Percentiles rank a stretch among this genome's conserved stretches.
Conservation (phyloP, 2,888 invertebrate genomes). For the Cantharis nigra region DNA sequence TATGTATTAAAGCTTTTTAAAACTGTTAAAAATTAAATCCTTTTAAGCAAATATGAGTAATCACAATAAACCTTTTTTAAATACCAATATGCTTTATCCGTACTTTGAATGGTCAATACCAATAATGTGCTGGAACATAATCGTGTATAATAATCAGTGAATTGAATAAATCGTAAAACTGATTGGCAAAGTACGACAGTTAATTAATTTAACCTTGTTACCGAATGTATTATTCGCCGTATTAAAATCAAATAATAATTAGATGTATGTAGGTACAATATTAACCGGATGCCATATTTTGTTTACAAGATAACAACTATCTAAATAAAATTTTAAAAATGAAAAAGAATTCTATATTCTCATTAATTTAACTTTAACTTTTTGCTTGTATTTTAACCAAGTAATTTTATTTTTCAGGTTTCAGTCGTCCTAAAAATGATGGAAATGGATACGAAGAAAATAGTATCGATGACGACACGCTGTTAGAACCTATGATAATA, state of each 20-base stretch:
- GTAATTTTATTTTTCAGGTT: conserved; percentile 29
- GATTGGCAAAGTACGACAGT: not conserved
- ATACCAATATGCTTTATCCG: not conserved
- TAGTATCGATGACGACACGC: conserved; percentile 51
- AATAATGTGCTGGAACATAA: not conserved
- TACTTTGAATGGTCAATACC: not conserved
- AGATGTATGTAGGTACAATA: no score
- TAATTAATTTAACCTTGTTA: not conserved
- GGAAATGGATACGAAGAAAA: conserved; percentile 47
- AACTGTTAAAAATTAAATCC: not conserved
- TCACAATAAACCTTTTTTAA: not conserved
- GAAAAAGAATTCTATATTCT: not conserved
- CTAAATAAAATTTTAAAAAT: not conserved
- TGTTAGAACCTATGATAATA: conserved; percentile 56
- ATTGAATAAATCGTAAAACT: not conserved
- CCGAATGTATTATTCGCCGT: not conserved
- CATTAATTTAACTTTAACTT: not conserved
- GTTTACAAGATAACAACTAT: not conserved
- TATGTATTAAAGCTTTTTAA: not conserved
- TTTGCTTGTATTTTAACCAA: not conserved
- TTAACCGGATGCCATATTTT: not conserved
- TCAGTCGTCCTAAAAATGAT: conserved; percentile 32
- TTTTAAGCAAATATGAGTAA: not conserved
- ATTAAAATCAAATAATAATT: not conserved
- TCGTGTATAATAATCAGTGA: not conserved